phyloP scores from a whole-genome alignment of 2,113 vertebrate genomes.

The Ictalurus punctatus region DNA sequence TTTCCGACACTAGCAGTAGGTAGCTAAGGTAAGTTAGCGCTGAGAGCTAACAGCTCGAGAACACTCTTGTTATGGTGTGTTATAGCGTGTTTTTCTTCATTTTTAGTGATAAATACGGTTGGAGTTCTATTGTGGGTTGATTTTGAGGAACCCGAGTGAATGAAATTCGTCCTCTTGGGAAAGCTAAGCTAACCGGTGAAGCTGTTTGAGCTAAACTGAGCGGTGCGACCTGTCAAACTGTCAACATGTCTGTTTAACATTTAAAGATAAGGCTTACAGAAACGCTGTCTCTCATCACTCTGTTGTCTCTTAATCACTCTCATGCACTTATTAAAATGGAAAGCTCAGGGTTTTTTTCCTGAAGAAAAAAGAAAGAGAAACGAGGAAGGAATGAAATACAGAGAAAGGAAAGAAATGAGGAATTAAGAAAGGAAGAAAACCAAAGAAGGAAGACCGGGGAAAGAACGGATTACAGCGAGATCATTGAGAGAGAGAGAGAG shows the following conservation, averaged over 20 bases:
- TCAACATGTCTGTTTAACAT: not conserved
- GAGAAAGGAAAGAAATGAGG: not conserved
- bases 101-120: not conserved
- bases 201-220: not conserved
- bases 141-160: rapidly evolving
- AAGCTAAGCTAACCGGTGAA: not conserved
- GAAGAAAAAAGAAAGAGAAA: not conserved
- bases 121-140: not conserved
- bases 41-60: not conserved
- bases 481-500: not conserved
- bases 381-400: not conserved
- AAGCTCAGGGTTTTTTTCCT: not conserved
- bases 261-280: not conserved
- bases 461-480: too few species aligned
- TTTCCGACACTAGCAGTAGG: conserved; percentile 61
- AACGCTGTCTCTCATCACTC: not conserved
- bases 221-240: not conserved
- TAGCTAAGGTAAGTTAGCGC: conserved; percentile 46
- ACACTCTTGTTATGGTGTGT: not conserved
- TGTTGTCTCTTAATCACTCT: not conserved
- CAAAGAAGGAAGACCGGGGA: too few species aligned
- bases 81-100: not conserved
- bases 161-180: not conserved
- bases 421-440: not conserved
- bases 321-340: not conserved